Conservation (phyloP, 1,140 invertebrate species). For the Drosophila sp. region DNA sequence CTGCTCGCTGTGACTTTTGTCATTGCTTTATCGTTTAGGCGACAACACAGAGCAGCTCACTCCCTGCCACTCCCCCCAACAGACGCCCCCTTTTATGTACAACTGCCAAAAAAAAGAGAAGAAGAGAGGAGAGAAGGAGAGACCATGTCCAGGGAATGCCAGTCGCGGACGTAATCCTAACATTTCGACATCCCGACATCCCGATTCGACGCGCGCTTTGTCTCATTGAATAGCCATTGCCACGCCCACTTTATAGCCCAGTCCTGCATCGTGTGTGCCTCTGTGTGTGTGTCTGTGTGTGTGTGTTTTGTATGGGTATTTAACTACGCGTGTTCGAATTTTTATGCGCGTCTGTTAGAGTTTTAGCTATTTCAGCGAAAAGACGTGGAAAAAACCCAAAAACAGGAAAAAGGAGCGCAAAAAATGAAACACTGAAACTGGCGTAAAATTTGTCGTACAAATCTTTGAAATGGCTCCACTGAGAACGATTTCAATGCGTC, state of each 20-base stretch:
- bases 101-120: conserved; percentile 62
- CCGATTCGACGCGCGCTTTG: conserved; percentile 57
- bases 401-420: neutral
- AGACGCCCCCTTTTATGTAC: conserved; percentile 1
- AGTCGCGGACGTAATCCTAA: conserved; percentile 46
- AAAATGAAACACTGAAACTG: conserved; percentile 35
- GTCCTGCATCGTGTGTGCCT: conserved; percentile 11
- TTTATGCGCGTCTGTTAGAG: conserved; percentile 73
- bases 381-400: conserved; percentile 36
- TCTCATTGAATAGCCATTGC: conserved; percentile 71
- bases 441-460: conserved; percentile 78
- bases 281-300: conserved; percentile 37
- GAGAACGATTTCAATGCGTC: conserved; percentile 84
- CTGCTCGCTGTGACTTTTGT: conserved; percentile 70
- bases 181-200: conserved; percentile 35
- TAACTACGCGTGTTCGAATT: conserved; percentile 69
- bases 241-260: conserved; percentile 52
- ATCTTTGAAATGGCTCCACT: conserved; percentile 80
- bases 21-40: conserved; percentile 79
- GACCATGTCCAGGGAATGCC: conserved; percentile 22
- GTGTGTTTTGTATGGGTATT: conserved; percentile 55
- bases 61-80: neutral
- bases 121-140: neutral
- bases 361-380: conserved; percentile 81
- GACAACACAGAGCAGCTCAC: conserved; percentile 53